Evolutionary conservation across 2,113 vertebrate species (phyloP).

Genomic region (Rhinichthys klamathensis): DNA sequence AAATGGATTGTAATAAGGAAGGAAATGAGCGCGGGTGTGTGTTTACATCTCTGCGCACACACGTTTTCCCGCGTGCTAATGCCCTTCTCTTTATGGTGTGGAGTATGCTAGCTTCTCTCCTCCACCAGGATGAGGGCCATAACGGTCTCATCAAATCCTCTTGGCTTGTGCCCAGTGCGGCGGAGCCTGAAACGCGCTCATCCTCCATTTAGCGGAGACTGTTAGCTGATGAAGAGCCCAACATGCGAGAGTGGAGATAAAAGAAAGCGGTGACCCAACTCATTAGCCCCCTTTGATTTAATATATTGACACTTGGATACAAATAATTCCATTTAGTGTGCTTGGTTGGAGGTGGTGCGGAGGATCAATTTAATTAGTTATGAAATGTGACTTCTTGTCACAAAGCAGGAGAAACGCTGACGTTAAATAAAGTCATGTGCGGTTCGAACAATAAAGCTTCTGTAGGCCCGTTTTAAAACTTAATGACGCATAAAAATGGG

Average conservation of each 20-base stretch:
- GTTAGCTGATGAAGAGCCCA: constrained; percentile 83
- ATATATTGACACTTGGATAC: constrained; percentile 99
- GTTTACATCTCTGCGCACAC: constrained; percentile 37
- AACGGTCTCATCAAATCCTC: constrained; percentile 72
- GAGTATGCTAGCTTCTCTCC: constrained; percentile 23
- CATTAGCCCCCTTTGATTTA: constrained; percentile 99
- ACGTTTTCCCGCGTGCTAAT: constrained; percentile 26
- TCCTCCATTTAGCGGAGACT: constrained; percentile 77
- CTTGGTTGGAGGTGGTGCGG: constrained; percentile 80
- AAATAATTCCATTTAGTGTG: constrained; percentile 99
- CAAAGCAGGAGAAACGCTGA: constrained; percentile 96
- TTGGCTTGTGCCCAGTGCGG: constrained; percentile 74
- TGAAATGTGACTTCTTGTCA: constrained; percentile 98
- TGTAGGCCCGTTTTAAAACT: constrained; percentile 88
- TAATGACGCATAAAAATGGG: constrained; percentile 95
- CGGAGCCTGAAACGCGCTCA: constrained; percentile 70
- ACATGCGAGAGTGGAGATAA: constrained; percentile 90
- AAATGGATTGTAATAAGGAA: constrained; percentile 74
- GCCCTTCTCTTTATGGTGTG: constrained; percentile 36
- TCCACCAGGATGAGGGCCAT: constrained; percentile 50
- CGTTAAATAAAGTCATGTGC: constrained; percentile 93
- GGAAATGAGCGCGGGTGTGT: constrained; percentile 57
- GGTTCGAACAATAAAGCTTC: constrained; percentile 97
- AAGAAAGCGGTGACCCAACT: constrained; percentile 95
- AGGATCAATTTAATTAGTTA: constrained; percentile 99